A percentile compares a stretch with the other conserved stretches of the same genome.
Conservation (phyloP, 2,797 vertebrate genomes). For the Graptemys geographica region DNA sequence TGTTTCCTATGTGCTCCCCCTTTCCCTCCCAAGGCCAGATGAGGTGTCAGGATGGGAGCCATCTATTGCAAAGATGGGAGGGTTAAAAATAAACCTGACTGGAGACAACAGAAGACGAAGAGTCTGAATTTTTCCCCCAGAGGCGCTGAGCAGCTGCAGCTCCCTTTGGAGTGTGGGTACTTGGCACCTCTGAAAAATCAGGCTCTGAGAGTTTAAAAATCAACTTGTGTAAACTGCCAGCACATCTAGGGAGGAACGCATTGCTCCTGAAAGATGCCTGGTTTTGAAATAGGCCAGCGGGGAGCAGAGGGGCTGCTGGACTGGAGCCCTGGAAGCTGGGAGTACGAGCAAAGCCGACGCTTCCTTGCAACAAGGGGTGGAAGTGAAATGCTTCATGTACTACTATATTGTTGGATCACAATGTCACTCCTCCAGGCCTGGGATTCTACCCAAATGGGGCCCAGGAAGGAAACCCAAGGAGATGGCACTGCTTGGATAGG, state of each 20-base stretch:
- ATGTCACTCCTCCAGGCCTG: not conserved
- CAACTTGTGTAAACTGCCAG: fast-evolving
- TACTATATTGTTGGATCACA: not conserved
- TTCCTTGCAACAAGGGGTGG: not conserved
- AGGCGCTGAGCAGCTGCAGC: not conserved
- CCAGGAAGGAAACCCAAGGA: not conserved
- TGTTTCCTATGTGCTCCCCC: not conserved
- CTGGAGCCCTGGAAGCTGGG: not conserved
- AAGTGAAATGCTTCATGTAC: not conserved
- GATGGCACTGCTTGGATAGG: not conserved
- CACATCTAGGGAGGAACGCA: not conserved
- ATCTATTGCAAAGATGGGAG: not conserved
- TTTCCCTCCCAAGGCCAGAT: not conserved
- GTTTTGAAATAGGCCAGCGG: not conserved
- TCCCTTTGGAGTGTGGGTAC: fast-evolving
- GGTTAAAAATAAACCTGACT: fast-evolving
- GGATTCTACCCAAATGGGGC: not conserved
- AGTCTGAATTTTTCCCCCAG: not conserved
- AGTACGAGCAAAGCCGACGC: not conserved
- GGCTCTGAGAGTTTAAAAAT: fast-evolving
- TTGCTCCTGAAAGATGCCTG: not conserved
- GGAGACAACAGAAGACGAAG: not conserved
- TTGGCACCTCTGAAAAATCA: not conserved
- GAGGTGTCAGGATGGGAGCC: not conserved
- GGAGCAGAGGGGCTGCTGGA: not conserved